Evolutionary conservation across 2,888 invertebrate genomes (phyloP), one percentile per base, ranked within the genome.

Genomic region (Hydrotaea cyrtoneurina): DNA sequence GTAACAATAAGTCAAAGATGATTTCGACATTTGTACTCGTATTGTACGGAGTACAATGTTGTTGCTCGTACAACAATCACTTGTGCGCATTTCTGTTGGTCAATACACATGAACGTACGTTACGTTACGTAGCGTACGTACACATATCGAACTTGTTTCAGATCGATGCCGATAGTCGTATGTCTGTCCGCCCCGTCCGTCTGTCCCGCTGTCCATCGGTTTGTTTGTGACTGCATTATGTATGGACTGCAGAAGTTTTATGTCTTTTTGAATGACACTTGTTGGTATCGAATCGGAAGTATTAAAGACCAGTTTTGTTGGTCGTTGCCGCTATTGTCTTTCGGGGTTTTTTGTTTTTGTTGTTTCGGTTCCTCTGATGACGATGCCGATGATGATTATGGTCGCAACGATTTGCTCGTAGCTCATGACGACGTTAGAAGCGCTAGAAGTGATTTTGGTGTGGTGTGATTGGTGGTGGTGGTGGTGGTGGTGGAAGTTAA

Each of bases 241-340:
- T 69, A 11, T 72, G 11, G 5, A 31, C 26, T 19, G 46, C 62
- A 66, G 23, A 17, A 36, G n/a, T 17, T 50, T 39, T 64, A 53
- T 43, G 17, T 73, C n/a, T 36, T 31, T 15, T n/a, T 72, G 64
- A 78, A 71, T 79, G 83, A 66, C 73, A 76, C 72, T 73, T 46
- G 0, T 17, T 76, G 76, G 26, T 66, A 66, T 39, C 62, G 59
- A 53, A 79, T 85, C 84, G 84, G 84, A 85, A 85, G 84, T 81
- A 23, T 64, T 75, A 73, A 73, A 81, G 15, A 78, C 26, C 50
- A 43, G 64, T 73, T n/a, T 72, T 50, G 13, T 66, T n/a, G 59
- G 36, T 23, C 23, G n/a, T 36, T 76, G 36, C n/a, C 50, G 19
- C 26, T 75, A 15, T 59, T 15, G 59, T 21, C 21, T 11, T 3